Evolutionary conservation across 1,140 invertebrate species (phyloP), one percentile per base, ranked within the genome.

Genomic region (Trichoplusia ni): DNA sequence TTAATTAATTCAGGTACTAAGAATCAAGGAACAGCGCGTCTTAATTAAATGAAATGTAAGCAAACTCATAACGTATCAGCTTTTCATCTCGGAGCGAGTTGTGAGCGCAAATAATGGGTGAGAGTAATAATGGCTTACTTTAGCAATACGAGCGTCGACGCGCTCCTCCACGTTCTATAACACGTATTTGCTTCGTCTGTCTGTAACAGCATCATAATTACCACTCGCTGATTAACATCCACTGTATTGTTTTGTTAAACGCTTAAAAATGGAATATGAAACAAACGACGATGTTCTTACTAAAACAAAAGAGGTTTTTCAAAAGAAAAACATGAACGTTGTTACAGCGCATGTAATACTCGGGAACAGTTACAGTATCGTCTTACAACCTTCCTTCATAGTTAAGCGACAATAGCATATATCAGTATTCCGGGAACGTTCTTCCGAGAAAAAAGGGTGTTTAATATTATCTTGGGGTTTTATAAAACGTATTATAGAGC

Each of bases 401-500:
- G 14, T 25, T 18, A 11, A 47, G 0, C 27, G 44, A 53, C 31
- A 23, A 35, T 29, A 60, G 23, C n/a, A 23, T 16, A 18, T 25
- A 44, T 58, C 38, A 31, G 54, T 58, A 58, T 58, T 58, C 54
- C 6, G 21, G 8, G 14, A 23, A 3, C 37, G 37, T 58, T n/a
- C n/a, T n/a, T n/a, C n/a, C n/a, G 4, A 19, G 37, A 16, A n/a
- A 42, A 56, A 31, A 58, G 25, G 38, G 38, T 40, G 25, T 44
- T 44, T 58, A 19, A 44, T 37, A 42, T 58, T 58, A 42, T 27
- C 14, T 19, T 19, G 37, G 38, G 54, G 23, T 58, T 58, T 58
- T 58, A 37, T 58, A 58, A 58, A 58, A 58, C 23, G 27, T 42
- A 58, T 58, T 44, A 58, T 42, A 56, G 53, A 44, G 54, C 25